A percentile compares a stretch with the other conserved stretches of the same genome.
phyloP scores from a whole-genome alignment of 2,888 invertebrate species.

The Nematopogon swammerdamellus region DNA sequence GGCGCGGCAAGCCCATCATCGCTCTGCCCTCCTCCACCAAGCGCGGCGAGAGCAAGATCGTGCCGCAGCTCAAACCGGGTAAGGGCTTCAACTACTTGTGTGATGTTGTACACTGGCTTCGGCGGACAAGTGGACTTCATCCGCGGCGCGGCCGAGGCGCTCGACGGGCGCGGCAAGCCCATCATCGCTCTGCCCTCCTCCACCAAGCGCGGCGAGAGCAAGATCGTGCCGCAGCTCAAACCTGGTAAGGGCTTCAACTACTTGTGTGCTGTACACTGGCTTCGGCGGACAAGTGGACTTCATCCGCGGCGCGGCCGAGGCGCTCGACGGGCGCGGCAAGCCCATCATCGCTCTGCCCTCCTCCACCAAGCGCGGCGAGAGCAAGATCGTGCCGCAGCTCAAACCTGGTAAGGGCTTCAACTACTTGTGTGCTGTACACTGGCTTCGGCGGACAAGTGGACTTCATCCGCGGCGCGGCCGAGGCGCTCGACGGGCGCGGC shows the following conservation, averaged over 20 bases:
- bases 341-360: constrained; percentile 91
- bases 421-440: no score
- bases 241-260: no score
- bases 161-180: no score
- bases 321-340: constrained; percentile 81
- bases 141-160: no score
- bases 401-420: constrained; percentile 62
- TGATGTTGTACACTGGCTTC: no score
- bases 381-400: constrained; percentile 80
- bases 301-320: constrained; percentile 84
- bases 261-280: constrained; percentile 79
- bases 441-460: no score
- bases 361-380: constrained; percentile 70
- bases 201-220: no score
- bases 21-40: constrained; percentile 80
- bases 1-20: constrained; percentile 87
- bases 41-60: constrained; percentile 81
- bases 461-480: no score
- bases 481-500: no score
- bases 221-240: no score
- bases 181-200: no score
- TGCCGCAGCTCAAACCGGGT: constrained; percentile 79
- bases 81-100: constrained; percentile 16
- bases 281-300: constrained; percentile 96
- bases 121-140: no score